phyloP scores from a whole-genome alignment of 1,140 invertebrate species.

The Panonychus citri region DNA sequence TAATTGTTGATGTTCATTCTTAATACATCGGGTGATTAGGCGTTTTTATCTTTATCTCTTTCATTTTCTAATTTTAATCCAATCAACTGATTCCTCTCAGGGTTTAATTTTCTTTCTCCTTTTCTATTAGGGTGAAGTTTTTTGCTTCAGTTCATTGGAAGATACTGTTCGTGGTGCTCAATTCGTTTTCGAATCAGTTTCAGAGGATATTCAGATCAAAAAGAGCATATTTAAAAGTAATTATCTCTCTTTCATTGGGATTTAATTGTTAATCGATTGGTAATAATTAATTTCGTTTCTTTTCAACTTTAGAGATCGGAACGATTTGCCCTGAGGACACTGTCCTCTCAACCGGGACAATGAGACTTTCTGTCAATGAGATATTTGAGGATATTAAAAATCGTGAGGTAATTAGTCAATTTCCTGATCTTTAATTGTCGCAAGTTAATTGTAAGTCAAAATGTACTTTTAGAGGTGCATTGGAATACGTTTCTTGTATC shows the following conservation, averaged over 20 bases:
- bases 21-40: background rate
- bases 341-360: conserved; percentile 23
- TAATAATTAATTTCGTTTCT: background rate
- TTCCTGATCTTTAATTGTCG: too few relatives aligned
- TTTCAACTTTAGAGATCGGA: conserved; percentile 20
- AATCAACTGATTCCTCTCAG: background rate
- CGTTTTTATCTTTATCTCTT: too few relatives aligned
- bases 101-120: background rate
- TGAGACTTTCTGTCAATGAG: conserved; percentile 21
- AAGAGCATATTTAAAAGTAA: conserved; percentile 26
- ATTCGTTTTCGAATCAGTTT: conserved; percentile 26
- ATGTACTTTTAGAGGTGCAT: conserved; percentile 25
- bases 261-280: background rate
- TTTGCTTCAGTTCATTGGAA: conserved; percentile 25
- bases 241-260: too few relatives aligned
- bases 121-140: conserved; percentile 22
- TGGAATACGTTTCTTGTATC: conserved; percentile 26
- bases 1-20: background rate
- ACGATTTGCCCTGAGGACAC: conserved; percentile 21
- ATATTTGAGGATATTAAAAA: conserved; percentile 19
- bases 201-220: conserved; percentile 25
- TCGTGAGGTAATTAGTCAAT: conserved; percentile 24
- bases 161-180: conserved; percentile 26
- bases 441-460: too few relatives aligned
- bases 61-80: too few relatives aligned